Percentiles rank a stretch among this genome's conserved stretches.
These are phyloP conservation scores for Ramphastos sulfuratus DNA, from an alignment of 2,113 vertebrate species.

Conservation along the genomic window DNA sequence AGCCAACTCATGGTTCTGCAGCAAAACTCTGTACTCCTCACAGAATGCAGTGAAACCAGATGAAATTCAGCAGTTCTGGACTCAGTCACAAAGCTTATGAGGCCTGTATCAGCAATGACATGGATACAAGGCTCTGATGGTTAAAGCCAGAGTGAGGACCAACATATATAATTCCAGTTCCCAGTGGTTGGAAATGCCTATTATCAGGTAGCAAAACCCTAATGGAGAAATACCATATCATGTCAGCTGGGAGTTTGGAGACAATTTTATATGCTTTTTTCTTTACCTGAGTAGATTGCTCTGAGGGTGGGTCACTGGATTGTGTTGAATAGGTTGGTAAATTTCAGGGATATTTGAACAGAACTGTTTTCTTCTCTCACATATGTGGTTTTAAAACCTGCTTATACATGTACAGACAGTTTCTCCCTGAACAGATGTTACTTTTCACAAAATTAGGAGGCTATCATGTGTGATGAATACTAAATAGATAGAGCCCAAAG, in stretches of 20 bases:
- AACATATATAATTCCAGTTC: not conserved
- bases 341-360: not conserved
- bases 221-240: not conserved
- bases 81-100: not conserved
- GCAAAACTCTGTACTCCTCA: not conserved
- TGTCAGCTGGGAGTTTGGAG: not conserved
- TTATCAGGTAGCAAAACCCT: not conserved
- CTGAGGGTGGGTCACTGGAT: not conserved
- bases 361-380: not conserved
- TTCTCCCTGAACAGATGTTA: conserved; percentile 28
- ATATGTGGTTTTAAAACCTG: not conserved
- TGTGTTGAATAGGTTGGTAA: not conserved
- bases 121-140: not conserved
- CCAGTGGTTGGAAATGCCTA: not conserved
- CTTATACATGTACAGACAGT: not conserved
- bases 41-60: not conserved
- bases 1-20: not conserved
- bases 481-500: not conserved
- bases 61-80: not conserved
- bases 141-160: not conserved
- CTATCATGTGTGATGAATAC: conserved; percentile 16
- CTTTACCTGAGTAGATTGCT: not conserved
- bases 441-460: conserved; percentile 20
- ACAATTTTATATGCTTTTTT: not conserved
- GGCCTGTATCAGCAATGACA: not conserved